A percentile compares a stretch with the other conserved stretches of the same genome.
These are phyloP conservation scores for Drosophila acutilabella DNA, from an alignment of 2,888 invertebrate genomes.

Conservation along the genomic window DNA sequence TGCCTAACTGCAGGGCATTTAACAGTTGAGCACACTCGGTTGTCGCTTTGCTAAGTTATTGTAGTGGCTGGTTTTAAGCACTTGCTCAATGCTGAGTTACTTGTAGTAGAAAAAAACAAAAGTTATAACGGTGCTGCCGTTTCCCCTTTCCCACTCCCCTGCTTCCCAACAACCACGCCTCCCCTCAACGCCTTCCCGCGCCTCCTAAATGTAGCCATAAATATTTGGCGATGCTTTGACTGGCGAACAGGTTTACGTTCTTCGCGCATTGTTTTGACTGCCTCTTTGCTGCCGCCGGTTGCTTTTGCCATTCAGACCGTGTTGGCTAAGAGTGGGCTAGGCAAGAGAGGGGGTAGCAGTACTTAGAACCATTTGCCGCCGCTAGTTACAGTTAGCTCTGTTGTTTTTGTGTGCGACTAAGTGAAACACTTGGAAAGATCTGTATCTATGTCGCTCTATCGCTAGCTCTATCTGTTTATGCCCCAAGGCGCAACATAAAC, in stretches of 20 bases:
- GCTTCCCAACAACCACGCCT: neutral
- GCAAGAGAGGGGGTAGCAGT: neutral
- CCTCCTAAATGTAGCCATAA: slow-evolving; percentile 28
- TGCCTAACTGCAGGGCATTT: neutral
- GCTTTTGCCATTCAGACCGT: slow-evolving; percentile 54
- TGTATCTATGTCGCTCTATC: slow-evolving; percentile 19
- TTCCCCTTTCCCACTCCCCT: neutral
- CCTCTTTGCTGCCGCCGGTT: slow-evolving; percentile 20
- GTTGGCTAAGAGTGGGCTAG: slow-evolving; percentile 1
- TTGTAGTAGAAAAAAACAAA: slow-evolving; percentile 55
- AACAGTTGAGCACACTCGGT: neutral
- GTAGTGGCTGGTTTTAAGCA: slow-evolving; percentile 15
- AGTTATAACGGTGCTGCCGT: slow-evolving; percentile 58
- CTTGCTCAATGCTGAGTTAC: slow-evolving; percentile 27
- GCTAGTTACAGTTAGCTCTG: slow-evolving; percentile 46
- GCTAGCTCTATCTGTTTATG: slow-evolving; percentile 2
- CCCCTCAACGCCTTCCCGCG: neutral
- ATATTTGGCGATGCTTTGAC: slow-evolving; percentile 36
- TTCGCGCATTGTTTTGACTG: slow-evolving; percentile 43
- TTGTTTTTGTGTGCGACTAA: slow-evolving; percentile 22
- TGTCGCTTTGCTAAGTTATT: neutral
- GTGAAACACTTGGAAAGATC: slow-evolving; percentile 43
- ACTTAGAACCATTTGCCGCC: slow-evolving; percentile 47
- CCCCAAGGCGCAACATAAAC: slow-evolving; percentile 13
- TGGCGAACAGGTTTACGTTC: slow-evolving; percentile 52